phyloP scores from a whole-genome alignment of 2,888 invertebrate genomes.

The Melikaiella ostensackeni region DNA sequence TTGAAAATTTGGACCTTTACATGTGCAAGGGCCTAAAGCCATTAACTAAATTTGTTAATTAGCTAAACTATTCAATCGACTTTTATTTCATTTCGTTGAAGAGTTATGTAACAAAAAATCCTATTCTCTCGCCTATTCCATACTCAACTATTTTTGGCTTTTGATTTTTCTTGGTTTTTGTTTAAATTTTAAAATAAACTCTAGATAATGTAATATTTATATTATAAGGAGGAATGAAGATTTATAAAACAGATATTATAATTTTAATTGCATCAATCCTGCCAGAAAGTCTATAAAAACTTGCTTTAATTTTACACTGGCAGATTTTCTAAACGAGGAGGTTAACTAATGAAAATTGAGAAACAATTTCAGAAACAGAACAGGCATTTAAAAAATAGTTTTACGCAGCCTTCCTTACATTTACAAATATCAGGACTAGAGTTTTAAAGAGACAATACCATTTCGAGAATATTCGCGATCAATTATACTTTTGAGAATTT shows the following conservation, averaged over 20 bases:
- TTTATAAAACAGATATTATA: neutral
- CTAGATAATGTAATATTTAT: neutral
- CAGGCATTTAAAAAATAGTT: neutral
- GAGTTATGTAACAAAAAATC: neutral
- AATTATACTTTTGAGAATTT: neutral
- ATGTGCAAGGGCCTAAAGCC: neutral
- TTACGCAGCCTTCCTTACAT: neutral
- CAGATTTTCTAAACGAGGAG: neutral
- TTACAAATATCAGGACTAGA: conserved; percentile 1
- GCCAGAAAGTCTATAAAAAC: neutral
- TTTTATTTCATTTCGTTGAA: neutral
- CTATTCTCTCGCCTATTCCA: too few relatives aligned
- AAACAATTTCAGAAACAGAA: neutral
- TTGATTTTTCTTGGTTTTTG: neutral
- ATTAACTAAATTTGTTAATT: neutral
- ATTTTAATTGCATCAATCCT: neutral
- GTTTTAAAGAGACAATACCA: neutral
- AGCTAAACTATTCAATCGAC: neutral
- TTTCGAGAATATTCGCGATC: neutral
- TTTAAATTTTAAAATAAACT: neutral
- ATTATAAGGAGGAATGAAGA: neutral
- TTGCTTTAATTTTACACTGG: too few relatives aligned
- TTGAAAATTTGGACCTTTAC: neutral
- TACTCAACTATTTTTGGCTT: conserved; percentile 6
- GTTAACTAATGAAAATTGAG: neutral